Conservation (phyloP, 2,113 vertebrate species). For the Onychorhynchus coronatus region DNA sequence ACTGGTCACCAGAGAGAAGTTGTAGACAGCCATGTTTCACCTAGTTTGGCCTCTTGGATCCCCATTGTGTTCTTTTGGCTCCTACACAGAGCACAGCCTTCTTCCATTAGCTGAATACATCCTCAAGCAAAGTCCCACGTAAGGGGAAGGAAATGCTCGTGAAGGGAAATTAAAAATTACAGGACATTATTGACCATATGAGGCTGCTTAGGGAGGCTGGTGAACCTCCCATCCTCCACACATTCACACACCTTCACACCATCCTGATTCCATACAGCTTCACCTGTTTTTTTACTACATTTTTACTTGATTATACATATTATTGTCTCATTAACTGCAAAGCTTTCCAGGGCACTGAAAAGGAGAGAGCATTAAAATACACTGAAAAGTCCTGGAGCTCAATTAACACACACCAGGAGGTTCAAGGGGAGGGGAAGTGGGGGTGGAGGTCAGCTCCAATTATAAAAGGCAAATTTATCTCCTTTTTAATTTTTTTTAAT, state of each 20-base stretch:
- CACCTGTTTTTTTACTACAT: background rate
- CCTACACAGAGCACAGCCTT: background rate
- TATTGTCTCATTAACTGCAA: constrained; percentile 63
- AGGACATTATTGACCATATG: background rate
- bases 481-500: background rate
- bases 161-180: background rate
- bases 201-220: background rate
- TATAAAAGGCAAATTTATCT: constrained; percentile 55
- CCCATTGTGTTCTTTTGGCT: background rate
- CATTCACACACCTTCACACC: background rate
- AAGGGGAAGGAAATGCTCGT: background rate
- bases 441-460: constrained; percentile 1
- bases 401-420: constrained; percentile 61
- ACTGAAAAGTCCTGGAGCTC: constrained; percentile 47
- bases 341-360: constrained; percentile 42
- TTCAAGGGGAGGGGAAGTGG: background rate
- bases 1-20: background rate
- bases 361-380: constrained; percentile 50
- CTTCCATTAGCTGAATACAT: background rate
- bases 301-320: constrained; percentile 55
- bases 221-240: background rate
- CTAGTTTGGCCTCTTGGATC: background rate
- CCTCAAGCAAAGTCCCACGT: background rate
- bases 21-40: background rate
- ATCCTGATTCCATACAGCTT: background rate